Percentiles rank a stretch among this genome's conserved stretches.
Conservation (phyloP, 2,113 vertebrate genomes). For the Pimephales promelas region DNA sequence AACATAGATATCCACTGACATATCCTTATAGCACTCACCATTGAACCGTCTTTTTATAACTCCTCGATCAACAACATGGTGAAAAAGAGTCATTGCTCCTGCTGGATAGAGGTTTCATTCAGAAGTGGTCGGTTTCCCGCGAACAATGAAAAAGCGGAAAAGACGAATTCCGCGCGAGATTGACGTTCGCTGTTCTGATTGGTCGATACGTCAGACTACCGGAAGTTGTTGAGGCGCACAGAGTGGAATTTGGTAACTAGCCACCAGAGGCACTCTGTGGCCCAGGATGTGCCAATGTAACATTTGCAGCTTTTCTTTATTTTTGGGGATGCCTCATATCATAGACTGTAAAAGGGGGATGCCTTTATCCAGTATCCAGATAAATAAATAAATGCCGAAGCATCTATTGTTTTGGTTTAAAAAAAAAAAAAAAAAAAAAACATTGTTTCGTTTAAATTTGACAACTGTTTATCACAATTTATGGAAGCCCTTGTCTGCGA, state of each 20-base stretch:
- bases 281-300: not conserved
- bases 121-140: slow-evolving; percentile 66
- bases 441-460: not conserved
- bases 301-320: not conserved
- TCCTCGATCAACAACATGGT: slow-evolving; percentile 70
- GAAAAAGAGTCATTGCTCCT: slow-evolving; percentile 69
- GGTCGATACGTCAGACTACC: slow-evolving; percentile 27
- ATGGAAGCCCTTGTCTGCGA: not conserved
- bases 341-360: too few species aligned
- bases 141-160: slow-evolving; percentile 54
- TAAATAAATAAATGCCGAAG: not conserved
- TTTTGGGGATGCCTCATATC: not conserved
- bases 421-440: not conserved
- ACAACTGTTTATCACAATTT: not conserved
- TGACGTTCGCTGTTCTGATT: slow-evolving; percentile 61
- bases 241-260: not conserved
- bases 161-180: slow-evolving; percentile 74
- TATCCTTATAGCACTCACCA: slow-evolving; percentile 64
- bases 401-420: not conserved
- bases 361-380: not conserved
- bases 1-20: not conserved
- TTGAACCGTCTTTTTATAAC: slow-evolving; percentile 65
- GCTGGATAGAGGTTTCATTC: not conserved
- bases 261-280: not conserved
- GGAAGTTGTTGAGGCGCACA: not conserved